These are phyloP conservation scores for Trichomalopsis sarcophagae DNA, from an alignment of 1,140 invertebrate species.

Conservation along the genomic window DNA sequence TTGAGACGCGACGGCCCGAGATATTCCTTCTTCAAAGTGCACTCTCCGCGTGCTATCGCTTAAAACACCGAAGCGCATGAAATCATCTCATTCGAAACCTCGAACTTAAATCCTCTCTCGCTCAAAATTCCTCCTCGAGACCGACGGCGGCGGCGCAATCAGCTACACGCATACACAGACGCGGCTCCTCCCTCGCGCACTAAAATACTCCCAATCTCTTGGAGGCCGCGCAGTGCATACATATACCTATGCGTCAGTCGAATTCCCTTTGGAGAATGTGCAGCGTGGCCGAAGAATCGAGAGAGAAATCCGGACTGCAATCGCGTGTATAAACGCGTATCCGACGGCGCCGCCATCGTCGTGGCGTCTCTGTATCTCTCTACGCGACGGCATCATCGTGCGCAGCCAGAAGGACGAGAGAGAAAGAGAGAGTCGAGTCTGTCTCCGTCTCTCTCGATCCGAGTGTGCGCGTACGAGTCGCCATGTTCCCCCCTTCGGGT, in stretches of 20 bases:
- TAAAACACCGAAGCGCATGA: neutral
- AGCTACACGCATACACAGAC: neutral
- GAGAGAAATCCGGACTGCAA: conserved; percentile 25
- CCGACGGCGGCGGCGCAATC: neutral
- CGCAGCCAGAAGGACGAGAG: conserved; percentile 24
- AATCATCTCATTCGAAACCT: conserved; percentile 18
- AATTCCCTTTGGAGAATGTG: conserved; percentile 8
- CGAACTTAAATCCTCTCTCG: neutral
- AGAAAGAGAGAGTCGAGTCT: neutral
- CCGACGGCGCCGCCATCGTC: conserved; percentile 31
- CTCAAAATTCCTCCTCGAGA: neutral
- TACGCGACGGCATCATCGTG: conserved; percentile 30
- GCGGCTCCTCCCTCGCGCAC: neutral
- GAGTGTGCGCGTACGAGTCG: conserved; percentile 45
- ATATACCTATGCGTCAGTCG: neutral
- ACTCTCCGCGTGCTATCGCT: neutral
- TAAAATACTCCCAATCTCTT: neutral
- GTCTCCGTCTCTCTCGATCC: conserved; percentile 8
- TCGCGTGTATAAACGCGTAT: conserved; percentile 23
- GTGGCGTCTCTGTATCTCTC: conserved; percentile 8
- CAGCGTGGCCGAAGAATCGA: neutral
- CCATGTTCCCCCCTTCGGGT: conserved; percentile 51
- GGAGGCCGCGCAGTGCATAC: neutral
- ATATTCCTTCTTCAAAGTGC: conserved; percentile 3
- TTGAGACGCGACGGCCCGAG: too few relatives aligned